These are phyloP conservation scores for Bovichtus variegatus DNA, from an alignment of 2,797 vertebrate genomes.

Conservation along the genomic window DNA sequence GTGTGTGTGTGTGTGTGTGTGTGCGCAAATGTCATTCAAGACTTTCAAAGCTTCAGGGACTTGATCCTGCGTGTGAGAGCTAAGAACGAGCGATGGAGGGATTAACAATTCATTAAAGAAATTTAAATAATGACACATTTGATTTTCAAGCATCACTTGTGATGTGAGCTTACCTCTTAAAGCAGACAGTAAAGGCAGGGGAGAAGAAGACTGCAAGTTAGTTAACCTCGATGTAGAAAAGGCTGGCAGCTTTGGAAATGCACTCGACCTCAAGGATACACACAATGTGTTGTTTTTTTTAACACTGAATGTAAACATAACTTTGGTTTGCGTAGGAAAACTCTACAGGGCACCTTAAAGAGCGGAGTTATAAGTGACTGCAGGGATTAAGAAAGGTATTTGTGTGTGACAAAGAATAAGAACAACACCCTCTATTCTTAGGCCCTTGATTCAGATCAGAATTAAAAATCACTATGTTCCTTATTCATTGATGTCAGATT, in stretches of 20 bases:
- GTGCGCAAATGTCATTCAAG: slow-evolving; percentile 25
- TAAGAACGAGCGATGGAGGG: slow-evolving; percentile 25
- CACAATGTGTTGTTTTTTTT: neutral
- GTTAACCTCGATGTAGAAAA: neutral
- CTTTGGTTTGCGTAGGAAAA: neutral
- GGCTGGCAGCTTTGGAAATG: neutral
- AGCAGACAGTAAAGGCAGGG: neutral
- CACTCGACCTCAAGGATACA: neutral
- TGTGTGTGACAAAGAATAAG: neutral
- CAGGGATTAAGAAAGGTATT: neutral
- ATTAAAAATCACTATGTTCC: neutral
- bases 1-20: neutral
- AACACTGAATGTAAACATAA: neutral
- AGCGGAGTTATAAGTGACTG: neutral
- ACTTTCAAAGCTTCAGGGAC: slow-evolving; percentile 19
- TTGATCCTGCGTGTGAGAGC: slow-evolving; percentile 18
- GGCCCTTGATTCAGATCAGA: neutral
- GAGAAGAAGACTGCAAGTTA: neutral
- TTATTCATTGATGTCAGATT: neutral
- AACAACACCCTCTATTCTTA: neutral
- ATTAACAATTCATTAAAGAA: slow-evolving; percentile 55
- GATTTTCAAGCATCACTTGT: slow-evolving; percentile 50
- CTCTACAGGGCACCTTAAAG: neutral
- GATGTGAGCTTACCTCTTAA: slow-evolving; percentile 10
- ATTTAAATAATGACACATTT: slow-evolving; percentile 43